Evolutionary conservation across 2,113 vertebrate genomes (phyloP).

Genomic region (Hipposideros armiger): DNA sequence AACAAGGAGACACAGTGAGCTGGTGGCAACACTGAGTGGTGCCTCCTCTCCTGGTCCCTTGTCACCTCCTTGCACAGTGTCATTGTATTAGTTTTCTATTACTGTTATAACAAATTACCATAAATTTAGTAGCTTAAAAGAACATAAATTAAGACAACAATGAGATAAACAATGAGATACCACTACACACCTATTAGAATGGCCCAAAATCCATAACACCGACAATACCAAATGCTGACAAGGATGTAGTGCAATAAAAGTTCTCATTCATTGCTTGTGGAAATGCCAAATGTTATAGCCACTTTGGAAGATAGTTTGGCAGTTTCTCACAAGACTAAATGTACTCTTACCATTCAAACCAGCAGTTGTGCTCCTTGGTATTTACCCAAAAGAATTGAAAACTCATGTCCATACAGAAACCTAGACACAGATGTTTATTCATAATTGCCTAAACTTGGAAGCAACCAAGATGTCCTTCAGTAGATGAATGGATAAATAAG

Average conservation of each 20-base stretch:
- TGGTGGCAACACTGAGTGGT: not conserved
- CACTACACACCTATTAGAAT: not conserved
- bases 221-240: not conserved
- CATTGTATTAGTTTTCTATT: not conserved
- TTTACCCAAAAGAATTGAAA: not conserved
- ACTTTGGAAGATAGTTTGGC: not conserved
- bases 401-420: not conserved
- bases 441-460: conserved; percentile 21
- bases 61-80: not conserved
- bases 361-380: not conserved
- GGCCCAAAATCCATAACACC: not conserved
- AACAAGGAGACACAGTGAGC: not conserved
- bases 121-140: not conserved
- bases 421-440: not conserved
- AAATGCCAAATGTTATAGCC: not conserved
- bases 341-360: not conserved
- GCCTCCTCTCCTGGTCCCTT: not conserved
- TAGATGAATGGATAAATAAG: not conserved
- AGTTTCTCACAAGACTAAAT: not conserved
- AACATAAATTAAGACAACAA: not conserved
- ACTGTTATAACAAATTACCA: not conserved
- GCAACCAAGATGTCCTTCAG: not conserved
- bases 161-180: not conserved
- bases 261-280: not conserved
- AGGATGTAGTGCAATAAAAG: not conserved